Conservation (phyloP, 2,113 vertebrate species). For the Thomomys bottae region DNA sequence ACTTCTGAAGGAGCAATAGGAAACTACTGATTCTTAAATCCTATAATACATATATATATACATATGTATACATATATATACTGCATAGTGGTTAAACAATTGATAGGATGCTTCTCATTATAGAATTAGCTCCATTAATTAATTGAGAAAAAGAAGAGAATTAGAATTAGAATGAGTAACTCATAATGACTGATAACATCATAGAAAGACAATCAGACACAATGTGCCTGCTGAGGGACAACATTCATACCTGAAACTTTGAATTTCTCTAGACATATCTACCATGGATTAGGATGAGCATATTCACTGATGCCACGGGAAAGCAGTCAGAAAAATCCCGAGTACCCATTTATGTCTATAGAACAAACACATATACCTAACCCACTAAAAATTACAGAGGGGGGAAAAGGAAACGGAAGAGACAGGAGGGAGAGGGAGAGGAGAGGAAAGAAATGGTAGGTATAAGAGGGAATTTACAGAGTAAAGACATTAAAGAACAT, state of each 20-base stretch:
- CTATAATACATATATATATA: background rate
- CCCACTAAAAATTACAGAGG: background rate
- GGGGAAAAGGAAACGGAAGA: no score
- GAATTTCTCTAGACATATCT: background rate
- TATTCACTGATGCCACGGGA: background rate
- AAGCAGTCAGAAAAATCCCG: background rate
- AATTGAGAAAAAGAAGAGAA: background rate
- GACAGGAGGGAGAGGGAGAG: no score
- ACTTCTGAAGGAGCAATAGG: background rate
- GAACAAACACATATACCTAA: background rate
- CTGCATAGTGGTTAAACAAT: background rate
- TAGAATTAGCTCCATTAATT: background rate
- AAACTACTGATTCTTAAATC: background rate
- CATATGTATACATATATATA: no score
- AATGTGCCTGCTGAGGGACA: background rate
- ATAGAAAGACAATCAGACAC: background rate
- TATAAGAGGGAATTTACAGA: no score
- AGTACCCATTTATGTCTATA: background rate
- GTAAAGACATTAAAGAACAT: background rate
- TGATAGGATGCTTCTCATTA: background rate
- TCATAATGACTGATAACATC: background rate
- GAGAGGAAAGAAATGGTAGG: no score
- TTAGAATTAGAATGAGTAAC: background rate
- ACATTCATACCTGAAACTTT: background rate
- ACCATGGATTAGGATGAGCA: background rate